A percentile compares a stretch with the other conserved stretches of the same genome.
These are phyloP conservation scores for Brachyopa scutellaris DNA, from an alignment of 2,888 invertebrate genomes.

Conservation along the genomic window DNA sequence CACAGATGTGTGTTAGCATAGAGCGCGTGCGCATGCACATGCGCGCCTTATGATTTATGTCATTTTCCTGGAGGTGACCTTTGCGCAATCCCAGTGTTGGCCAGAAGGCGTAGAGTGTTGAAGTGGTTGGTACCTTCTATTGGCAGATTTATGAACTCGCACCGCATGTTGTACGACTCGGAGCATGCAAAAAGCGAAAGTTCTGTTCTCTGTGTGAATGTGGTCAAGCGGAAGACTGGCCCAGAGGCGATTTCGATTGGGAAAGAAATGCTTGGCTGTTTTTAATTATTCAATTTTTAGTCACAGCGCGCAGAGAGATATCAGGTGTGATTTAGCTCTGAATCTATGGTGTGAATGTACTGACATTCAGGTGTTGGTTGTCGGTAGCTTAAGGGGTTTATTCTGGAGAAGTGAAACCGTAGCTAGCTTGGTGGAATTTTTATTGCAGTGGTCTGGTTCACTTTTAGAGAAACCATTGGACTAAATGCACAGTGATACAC, in stretches of 20 bases:
- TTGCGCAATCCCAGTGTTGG: constrained; percentile 2
- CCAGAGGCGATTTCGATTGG: constrained; percentile 41
- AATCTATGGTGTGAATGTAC: constrained; percentile 36
- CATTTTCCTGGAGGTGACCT: constrained; percentile 50
- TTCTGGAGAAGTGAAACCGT: too few relatives aligned
- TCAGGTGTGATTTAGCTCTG: constrained; percentile 15
- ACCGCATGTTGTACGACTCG: constrained; percentile 40
- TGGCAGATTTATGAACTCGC: constrained; percentile 54
- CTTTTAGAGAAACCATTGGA: too few relatives aligned
- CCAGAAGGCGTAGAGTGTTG: constrained; percentile 42
- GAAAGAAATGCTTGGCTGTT: constrained; percentile 40
- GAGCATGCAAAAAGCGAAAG: constrained; percentile 68
- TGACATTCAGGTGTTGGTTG: constrained; percentile 43
- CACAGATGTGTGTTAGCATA: constrained; percentile 20
- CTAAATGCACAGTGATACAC: too few relatives aligned
- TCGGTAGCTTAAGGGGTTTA: background rate
- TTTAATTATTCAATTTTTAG: constrained; percentile 9
- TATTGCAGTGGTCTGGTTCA: too few relatives aligned
- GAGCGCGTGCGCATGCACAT: constrained; percentile 30
- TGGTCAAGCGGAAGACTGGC: background rate
- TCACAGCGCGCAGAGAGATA: constrained; percentile 4
- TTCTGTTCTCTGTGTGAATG: constrained; percentile 30
- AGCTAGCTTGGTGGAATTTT: too few relatives aligned
- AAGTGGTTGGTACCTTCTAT: constrained; percentile 19
- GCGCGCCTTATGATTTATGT: constrained; percentile 63